Evolutionary conservation across 2,888 invertebrate species (phyloP), one percentile per base, ranked within the genome.

Genomic region (Phyto melanocephala): DNA sequence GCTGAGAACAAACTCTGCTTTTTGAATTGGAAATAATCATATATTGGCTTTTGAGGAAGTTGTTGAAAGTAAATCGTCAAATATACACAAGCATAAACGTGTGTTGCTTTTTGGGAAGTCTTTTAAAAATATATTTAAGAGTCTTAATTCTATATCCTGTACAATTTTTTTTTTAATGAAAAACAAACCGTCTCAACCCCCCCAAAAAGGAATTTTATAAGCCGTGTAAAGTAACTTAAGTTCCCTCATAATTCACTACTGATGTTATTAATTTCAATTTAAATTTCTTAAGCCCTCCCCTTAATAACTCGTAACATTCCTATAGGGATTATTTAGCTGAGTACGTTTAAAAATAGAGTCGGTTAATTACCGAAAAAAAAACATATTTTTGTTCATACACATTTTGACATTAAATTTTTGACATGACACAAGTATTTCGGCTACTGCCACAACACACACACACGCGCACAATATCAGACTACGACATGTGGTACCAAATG

Each of bases 301-400:
- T 20, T 47, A 47, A 47, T 11, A 47, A 8, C 20, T 47, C 17
- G n/a, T 22, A 13, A 50, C 11, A 45, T 45, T 45, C 17, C 15
- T 7, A 0, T 6, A 4, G 15, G 6, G 15, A 15, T 45, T 45
- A 15, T 1, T n/a, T 2, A 40, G 40, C 40, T n/a, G n/a, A 8
- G 17, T 8, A 40, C 28, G 3, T 28, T 28, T 28, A 5, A 47
- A n/a, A 20, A 22, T 10, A 24, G 50, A 45, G 33, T 35, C 52
- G 52, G 45, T 70, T 70, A 77, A 77, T 77, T 70, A 63, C 37
- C 37, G 13, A 75, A 77, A 77, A 58, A 58, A 35, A 50, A 22
- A 1, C n/a, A 72, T 75, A 47, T 65, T 52, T 22, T 3, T 60
- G 22, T 40, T 67, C 33, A 6, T 3, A 60, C 17, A 47, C 35